Evolutionary conservation across 2,113 vertebrate species (phyloP).

Genomic region (Numenius arquata): DNA sequence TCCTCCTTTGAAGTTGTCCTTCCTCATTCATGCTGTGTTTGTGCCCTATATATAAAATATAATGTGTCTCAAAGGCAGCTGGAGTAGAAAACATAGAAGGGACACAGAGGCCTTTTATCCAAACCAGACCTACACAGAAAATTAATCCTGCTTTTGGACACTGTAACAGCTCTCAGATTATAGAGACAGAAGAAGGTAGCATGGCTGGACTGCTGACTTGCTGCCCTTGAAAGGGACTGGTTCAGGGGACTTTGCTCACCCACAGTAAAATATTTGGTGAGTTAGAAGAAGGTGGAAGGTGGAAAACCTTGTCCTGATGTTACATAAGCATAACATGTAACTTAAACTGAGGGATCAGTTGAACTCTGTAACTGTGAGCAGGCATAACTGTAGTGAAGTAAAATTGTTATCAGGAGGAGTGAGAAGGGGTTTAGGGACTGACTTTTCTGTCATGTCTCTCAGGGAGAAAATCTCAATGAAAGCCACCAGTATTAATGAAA

Average conservation of each 20-base stretch:
- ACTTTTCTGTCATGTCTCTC: background rate
- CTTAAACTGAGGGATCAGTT: slow-evolving; percentile 32
- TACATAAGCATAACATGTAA: background rate
- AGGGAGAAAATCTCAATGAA: slow-evolving; percentile 60
- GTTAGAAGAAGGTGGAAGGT: background rate
- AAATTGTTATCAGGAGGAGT: background rate
- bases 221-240: slow-evolving; percentile 19
- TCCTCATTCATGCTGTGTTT: background rate
- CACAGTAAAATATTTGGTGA: background rate
- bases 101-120: background rate
- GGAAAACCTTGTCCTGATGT: background rate
- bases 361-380: background rate
- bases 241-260: background rate
- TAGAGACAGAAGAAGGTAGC: background rate
- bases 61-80: slow-evolving; percentile 9
- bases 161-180: background rate
- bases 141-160: background rate
- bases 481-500: slow-evolving; percentile 63
- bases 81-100: slow-evolving; percentile 28
- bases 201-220: background rate
- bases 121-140: background rate
- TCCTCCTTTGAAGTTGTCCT: slow-evolving; percentile 25
- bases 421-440: slow-evolving; percentile 28
- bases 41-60: background rate
- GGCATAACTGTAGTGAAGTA: background rate